phyloP scores from a whole-genome alignment of 2,113 vertebrate species.

The Carettochelys insculpta region DNA sequence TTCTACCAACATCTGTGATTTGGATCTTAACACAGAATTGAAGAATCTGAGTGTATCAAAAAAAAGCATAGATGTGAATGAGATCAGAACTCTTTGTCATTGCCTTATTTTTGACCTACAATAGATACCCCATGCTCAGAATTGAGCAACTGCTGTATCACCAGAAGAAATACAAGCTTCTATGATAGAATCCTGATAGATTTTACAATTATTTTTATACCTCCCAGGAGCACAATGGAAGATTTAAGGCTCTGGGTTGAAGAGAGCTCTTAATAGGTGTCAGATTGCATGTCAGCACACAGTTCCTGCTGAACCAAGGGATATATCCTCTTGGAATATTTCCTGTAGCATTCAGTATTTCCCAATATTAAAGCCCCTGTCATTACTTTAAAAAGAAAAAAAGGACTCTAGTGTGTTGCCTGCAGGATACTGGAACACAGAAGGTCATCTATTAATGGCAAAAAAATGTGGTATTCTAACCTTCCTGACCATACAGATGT shows the following conservation, averaged over 20 bases:
- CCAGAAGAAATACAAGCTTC: slow-evolving; percentile 1
- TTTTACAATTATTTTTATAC: slow-evolving; percentile 17
- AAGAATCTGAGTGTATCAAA: neutral
- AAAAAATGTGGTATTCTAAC: slow-evolving; percentile 10
- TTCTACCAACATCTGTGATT: rapidly evolving
- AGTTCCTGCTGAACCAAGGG: neutral
- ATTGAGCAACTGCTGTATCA: neutral
- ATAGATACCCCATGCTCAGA: neutral
- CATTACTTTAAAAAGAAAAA: slow-evolving; percentile 36
- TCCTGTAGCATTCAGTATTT: slow-evolving; percentile 29
- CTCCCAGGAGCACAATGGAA: slow-evolving; percentile 4
- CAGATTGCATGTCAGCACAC: neutral
- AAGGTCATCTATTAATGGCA: neutral
- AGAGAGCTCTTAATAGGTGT: slow-evolving; percentile 36
- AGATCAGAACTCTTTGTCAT: neutral
- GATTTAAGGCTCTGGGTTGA: slow-evolving; percentile 28
- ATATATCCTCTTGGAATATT: slow-evolving; percentile 25
- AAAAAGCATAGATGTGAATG: neutral
- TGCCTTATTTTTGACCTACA: neutral
- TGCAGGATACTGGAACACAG: neutral
- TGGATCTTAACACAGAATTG: neutral
- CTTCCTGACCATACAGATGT: neutral
- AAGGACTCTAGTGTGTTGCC: neutral
- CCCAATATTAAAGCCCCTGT: slow-evolving; percentile 19
- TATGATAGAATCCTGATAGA: neutral